These are phyloP conservation scores for Tubulanus polymorphus DNA, from an alignment of 2,888 invertebrate species.

Conservation along the genomic window DNA sequence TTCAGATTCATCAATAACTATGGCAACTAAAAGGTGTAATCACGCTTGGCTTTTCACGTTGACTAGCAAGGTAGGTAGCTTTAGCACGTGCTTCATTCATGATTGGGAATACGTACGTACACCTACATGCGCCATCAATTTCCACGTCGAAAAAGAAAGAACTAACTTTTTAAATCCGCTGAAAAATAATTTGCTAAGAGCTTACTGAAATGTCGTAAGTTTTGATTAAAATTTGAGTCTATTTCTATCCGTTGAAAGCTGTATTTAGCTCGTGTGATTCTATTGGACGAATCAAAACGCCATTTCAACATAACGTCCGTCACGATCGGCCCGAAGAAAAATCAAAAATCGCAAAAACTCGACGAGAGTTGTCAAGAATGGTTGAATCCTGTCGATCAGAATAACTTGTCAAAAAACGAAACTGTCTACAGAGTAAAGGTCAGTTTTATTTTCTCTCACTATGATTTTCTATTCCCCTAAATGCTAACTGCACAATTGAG, in stretches of 20 bases:
- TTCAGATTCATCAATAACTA: conserved; percentile 57
- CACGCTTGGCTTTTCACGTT: conserved; percentile 49
- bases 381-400: conserved; percentile 50
- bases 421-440: conserved; percentile 50
- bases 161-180: no score
- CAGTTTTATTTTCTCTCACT: no score
- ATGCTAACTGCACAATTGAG: no score
- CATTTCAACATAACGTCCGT: conserved; percentile 64
- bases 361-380: conserved; percentile 54
- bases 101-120: no score
- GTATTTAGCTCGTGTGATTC: conserved; percentile 62
- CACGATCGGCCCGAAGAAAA: conserved; percentile 47
- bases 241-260: conserved; percentile 36
- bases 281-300: conserved; percentile 68
- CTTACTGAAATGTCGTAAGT: background rate
- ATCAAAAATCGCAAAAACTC: conserved; percentile 45
- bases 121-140: no score
- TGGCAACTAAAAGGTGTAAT: conserved; percentile 43
- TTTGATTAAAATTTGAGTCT: background rate
- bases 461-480: no score
- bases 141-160: no score
- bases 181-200: no score
- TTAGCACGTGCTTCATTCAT: background rate
- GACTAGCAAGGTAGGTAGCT: conserved; percentile 40
- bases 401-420: conserved; percentile 27